Conservation (phyloP, 2,797 vertebrate genomes). For the Paedocypris micromegethes region DNA sequence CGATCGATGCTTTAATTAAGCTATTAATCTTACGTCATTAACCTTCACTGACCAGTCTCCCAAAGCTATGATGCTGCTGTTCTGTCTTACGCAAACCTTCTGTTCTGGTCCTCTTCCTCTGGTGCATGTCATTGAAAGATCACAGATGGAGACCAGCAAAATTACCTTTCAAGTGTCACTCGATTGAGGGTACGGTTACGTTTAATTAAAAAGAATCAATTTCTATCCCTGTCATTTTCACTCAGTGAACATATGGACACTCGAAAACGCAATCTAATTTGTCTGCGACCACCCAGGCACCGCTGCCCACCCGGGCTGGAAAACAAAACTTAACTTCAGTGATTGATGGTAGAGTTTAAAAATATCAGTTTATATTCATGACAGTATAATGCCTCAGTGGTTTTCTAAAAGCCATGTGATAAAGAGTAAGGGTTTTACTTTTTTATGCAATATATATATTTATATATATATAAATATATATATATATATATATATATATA, state of each 20-base stretch:
- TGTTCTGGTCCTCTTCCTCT: conserved; percentile 34
- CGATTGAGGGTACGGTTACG: conserved; percentile 67
- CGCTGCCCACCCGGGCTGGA: conserved; percentile 47
- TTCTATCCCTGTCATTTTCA: conserved; percentile 58
- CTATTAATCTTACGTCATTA: conserved; percentile 73
- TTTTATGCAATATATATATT: too few species aligned
- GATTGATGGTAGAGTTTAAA: conserved; percentile 39
- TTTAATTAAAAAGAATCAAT: conserved; percentile 76
- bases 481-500: too few species aligned
- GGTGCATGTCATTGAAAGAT: conserved; percentile 47
- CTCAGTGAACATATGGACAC: conserved; percentile 69
- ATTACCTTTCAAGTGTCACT: conserved; percentile 64
- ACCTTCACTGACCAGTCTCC: conserved; percentile 58
- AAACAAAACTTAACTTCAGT: conserved; percentile 49
- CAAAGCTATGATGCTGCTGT: conserved; percentile 52
- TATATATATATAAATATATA: too few species aligned
- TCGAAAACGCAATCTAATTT: conserved; percentile 72
- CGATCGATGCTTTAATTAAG: conserved; percentile 66
- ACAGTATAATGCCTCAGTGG: too few species aligned
- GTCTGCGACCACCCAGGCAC: conserved; percentile 36
- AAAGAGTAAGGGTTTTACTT: too few species aligned
- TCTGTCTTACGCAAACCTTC: conserved; percentile 49
- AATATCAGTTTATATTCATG: too few species aligned
- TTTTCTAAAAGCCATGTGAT: too few species aligned
- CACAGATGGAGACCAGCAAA: conserved; percentile 66